Percentiles rank a stretch among this genome's conserved stretches.
Evolutionary conservation across 2,797 vertebrate species (phyloP).

Genomic region (Falco concolor): DNA sequence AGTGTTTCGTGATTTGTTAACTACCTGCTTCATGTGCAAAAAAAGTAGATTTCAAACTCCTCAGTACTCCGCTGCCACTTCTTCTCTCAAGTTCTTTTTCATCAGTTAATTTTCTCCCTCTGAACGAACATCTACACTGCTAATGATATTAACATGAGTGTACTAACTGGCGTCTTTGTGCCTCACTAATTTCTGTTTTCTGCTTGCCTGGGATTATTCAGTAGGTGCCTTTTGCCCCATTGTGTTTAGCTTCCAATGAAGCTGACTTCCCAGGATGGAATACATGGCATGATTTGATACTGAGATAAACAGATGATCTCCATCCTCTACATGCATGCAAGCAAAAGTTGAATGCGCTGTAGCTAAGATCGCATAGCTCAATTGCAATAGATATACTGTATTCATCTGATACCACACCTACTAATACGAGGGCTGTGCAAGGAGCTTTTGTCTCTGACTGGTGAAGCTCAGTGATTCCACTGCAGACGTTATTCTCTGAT

Average conservation of each 20-base stretch:
- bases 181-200: neutral
- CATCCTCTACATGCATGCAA: neutral
- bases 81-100: constrained; percentile 36
- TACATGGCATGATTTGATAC: neutral
- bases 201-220: neutral
- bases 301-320: neutral
- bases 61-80: constrained; percentile 1
- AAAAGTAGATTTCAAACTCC: constrained; percentile 25
- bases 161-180: neutral
- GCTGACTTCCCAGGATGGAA: neutral
- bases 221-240: neutral
- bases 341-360: neutral
- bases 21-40: constrained; percentile 9
- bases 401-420: neutral
- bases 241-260: neutral
- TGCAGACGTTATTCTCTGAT: neutral
- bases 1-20: constrained; percentile 16
- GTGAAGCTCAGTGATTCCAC: neutral
- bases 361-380: neutral
- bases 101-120: constrained; percentile 38
- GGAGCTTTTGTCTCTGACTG: neutral
- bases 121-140: neutral
- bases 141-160: neutral
- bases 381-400: neutral
- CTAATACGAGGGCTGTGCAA: neutral